phyloP scores from a whole-genome alignment of 92 coral and sea anemone genomes.

The Anthopleura xanthogrammica region DNA sequence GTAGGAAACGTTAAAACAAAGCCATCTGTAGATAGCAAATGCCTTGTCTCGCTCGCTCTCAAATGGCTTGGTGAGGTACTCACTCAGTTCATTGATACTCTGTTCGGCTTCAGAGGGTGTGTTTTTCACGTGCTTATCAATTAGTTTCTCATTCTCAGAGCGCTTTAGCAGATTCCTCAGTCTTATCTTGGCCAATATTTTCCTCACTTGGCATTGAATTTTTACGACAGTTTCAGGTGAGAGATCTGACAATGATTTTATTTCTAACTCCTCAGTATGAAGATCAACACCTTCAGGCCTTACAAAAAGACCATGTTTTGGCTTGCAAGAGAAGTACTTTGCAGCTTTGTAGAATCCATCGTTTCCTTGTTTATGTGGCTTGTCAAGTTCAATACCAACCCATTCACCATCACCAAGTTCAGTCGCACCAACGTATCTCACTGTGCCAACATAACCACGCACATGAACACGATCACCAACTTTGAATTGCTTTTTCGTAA shows the following conservation, averaged over 20 bases:
- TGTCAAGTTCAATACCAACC: slow-evolving; percentile 72
- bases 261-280: slow-evolving; percentile 33
- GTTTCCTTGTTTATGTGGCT: slow-evolving; percentile 62
- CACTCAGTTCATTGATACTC: slow-evolving; percentile 56
- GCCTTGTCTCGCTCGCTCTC: slow-evolving; percentile 61
- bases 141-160: slow-evolving; percentile 53
- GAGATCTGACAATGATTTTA: slow-evolving; percentile 16
- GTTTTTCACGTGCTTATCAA: slow-evolving; percentile 60
- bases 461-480: slow-evolving; percentile 68
- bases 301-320: slow-evolving; percentile 64
- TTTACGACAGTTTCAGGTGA: slow-evolving; percentile 54
- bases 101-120: slow-evolving; percentile 61
- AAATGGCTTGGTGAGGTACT: slow-evolving; percentile 68
- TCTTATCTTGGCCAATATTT: slow-evolving; percentile 52
- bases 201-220: slow-evolving; percentile 56
- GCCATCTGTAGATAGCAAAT: slow-evolving; percentile 76
- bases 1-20: slow-evolving; percentile 63
- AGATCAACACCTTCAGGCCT: slow-evolving; percentile 57
- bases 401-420: slow-evolving; percentile 66
- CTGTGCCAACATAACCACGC: slow-evolving; percentile 67
- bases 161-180: slow-evolving; percentile 59
- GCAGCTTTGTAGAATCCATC: slow-evolving; percentile 50
- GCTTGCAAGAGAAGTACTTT: slow-evolving; percentile 57
- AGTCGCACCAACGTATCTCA: slow-evolving; percentile 55
- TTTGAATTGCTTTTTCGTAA: slow-evolving; percentile 16